Base-by-base conservation (phyloP, 1,140 invertebrate genomes). In the Drosophila azteca region DNA sequence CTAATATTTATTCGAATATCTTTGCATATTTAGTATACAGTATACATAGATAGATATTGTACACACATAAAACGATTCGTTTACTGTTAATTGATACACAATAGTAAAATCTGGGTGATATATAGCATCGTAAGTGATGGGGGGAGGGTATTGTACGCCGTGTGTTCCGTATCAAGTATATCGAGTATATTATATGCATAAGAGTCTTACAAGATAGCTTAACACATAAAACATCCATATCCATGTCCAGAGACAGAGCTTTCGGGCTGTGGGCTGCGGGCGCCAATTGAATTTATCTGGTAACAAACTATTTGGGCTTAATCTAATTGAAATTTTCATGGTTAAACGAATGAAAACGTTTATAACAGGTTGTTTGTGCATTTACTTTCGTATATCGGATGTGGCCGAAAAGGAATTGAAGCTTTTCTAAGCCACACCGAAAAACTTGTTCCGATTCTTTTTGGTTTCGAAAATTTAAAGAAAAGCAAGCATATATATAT, bases 1-100 rank as follows among this genome's bases (percentile, higher is more conserved):
- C 80, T 85, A 85, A 73, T 79, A 70, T 79, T 80, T 84, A 85
- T 83, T 85, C 64, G 80, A 84, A 84, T 85, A 85, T 85, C 72
- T 72, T 75, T 88, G 75, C 79, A 82, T 83, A 83, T 72, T 85
- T 85, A 78, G 77, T 80, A 80, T 73, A 84, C 72, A 77, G 63
- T 70, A 77, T 83, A 82, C 75, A 78, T 77, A 65, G 24, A 26
- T 72, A 77, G 75, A 87, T 87, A 77, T 67, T 66, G 54, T 83
- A 88, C 83, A 83, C 64, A 83, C 83, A 88, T 76, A 78, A 87
- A 87, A 83, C 74, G 49, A 24, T 58, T 88, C 66, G 35, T 44
- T 63, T 60, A 43, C 35, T 61, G 43, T 41, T 66, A 74, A 63
- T 79, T 65, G 57, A 77, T 72, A 79, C 50, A 67, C 44, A 63